phyloP scores from a whole-genome alignment of 1,140 invertebrate species.

The Drosophila eugracilis region DNA sequence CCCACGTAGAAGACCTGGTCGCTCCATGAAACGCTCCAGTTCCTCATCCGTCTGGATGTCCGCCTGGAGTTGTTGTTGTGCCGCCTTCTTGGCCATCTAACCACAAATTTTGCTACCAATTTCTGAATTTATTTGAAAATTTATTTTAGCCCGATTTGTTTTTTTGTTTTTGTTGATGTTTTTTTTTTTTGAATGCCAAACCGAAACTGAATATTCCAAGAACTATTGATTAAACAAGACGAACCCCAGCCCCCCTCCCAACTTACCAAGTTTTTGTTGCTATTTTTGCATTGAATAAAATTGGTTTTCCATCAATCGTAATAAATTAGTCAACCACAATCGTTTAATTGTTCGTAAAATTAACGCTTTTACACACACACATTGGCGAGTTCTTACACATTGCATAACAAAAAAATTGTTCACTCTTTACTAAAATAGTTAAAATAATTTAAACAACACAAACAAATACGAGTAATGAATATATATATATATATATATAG shows the following conservation, averaged over 20 bases:
- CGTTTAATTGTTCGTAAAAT: conserved; percentile 43
- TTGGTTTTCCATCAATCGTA: conserved; percentile 33
- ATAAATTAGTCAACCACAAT: conserved; percentile 71
- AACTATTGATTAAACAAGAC: conserved; percentile 70
- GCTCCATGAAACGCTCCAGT: conserved; percentile 91
- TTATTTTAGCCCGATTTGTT: no score
- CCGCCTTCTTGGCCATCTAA: conserved; percentile 89
- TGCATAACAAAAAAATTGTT: conserved; percentile 78
- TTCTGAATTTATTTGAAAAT: background rate
- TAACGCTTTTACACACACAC: conserved; percentile 32
- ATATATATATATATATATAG: no score
- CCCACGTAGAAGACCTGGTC: conserved; percentile 92
- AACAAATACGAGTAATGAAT: conserved; percentile 48
- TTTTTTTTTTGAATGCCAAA: background rate
- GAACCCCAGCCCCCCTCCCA: background rate
- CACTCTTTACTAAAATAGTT: conserved; percentile 64
- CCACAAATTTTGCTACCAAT: conserved; percentile 25
- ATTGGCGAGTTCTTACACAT: conserved; percentile 71
- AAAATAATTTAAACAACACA: conserved; percentile 68
- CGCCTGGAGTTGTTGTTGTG: conserved; percentile 90
- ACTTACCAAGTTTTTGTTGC: background rate
- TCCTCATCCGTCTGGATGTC: conserved; percentile 93
- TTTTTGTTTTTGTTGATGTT: background rate
- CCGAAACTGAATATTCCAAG: conserved; percentile 31
- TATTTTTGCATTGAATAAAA: background rate